These are phyloP conservation scores for Sebastes minor DNA, from an alignment of 2,797 vertebrate genomes.

Conservation along the genomic window DNA sequence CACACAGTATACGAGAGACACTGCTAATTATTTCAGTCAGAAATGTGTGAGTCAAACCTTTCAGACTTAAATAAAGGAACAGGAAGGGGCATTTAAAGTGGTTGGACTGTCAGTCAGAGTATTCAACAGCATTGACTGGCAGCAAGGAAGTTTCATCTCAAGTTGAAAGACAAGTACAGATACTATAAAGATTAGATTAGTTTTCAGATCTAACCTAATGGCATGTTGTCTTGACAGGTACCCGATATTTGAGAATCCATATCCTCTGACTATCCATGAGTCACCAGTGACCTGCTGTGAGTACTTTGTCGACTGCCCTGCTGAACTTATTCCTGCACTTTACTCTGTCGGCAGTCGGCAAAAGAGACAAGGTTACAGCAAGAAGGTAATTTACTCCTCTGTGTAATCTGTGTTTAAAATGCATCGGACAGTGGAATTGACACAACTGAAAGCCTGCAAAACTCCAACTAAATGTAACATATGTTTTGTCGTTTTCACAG, in stretches of 20 bases:
- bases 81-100: neutral
- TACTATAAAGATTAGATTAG: neutral
- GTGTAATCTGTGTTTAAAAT: neutral
- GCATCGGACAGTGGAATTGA: neutral
- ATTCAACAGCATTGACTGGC: neutral
- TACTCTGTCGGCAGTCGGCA: slow-evolving; percentile 95
- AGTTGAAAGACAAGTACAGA: neutral
- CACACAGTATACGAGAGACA: neutral
- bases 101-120: neutral
- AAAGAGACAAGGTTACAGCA: slow-evolving; percentile 98
- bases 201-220: neutral
- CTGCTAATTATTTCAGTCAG: neutral
- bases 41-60: neutral
- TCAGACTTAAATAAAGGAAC: neutral
- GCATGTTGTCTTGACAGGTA: slow-evolving; percentile 83
- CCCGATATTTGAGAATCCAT: slow-evolving; percentile 98
- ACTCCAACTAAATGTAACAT: neutral
- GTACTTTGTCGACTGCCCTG: slow-evolving; percentile 96
- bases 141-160: neutral
- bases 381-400: slow-evolving; percentile 86
- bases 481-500: slow-evolving; percentile 71
- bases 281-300: slow-evolving; percentile 98
- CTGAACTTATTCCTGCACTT: slow-evolving; percentile 95
- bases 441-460: neutral
- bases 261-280: slow-evolving; percentile 95